Evolutionary conservation across 2,888 invertebrate species (phyloP), one percentile per base, ranked within the genome.

Genomic region (Myopa testacea): DNA sequence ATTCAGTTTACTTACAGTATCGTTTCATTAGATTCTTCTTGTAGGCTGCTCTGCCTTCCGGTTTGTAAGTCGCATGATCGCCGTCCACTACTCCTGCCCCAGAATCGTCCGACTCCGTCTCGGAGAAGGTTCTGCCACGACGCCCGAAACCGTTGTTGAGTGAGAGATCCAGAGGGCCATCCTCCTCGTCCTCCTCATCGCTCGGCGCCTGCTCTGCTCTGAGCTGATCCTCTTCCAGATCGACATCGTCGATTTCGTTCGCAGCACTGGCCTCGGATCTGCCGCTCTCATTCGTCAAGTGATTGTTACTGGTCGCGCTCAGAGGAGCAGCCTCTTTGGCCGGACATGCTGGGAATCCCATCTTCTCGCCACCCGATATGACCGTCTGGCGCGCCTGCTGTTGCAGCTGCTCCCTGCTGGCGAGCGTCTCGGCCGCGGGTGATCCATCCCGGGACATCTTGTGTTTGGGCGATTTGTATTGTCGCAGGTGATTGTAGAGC

Each of bases 1-100:
- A 8, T 63, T 37, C 50, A 55, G 70, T 78, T 93, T 96, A 95
- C 97, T 97, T 94, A 97, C 97, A 93, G 91, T 96, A 97, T 93
- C 97, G 92, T 91, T 95, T 95, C 93, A 97, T 96, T 86, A 97
- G 93, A 86, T 94, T 95, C 90, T 97, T 97, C 92, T 97, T 97
- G 92, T 96, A 96, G 71, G 96, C 94, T 37, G 88, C 87, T 37
- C 88, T 83, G 76, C 87, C 88, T 67, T 88, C 88, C 26, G 87
- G 86, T 81, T 88, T 88, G 72, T 78, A 79, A 58, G 81, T 81
- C 50, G 77, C 58, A 65, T 81, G 82, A 55, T 86, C 86, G 60
- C 85, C 84, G 87, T 84, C 84, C 65, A 92, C 93, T 10, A 82
- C 83, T 84, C 94, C 94, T 80, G 84, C 83, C n/a, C 84, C 82